These are phyloP conservation scores for Pogonocherus hispidulus DNA, from an alignment of 2,888 invertebrate genomes.

Conservation along the genomic window DNA sequence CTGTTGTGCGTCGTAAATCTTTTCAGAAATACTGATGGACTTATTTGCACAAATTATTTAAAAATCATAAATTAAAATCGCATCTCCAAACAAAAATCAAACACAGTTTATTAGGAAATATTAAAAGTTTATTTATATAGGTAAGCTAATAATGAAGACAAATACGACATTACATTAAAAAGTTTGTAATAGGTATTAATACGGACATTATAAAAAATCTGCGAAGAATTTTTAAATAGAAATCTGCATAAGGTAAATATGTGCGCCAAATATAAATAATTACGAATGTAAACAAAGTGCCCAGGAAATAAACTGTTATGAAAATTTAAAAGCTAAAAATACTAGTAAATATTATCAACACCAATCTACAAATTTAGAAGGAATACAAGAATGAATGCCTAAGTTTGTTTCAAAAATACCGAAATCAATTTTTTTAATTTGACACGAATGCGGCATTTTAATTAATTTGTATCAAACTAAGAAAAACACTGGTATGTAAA, in stretches of 20 bases:
- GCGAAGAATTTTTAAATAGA: background rate
- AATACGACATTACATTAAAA: background rate
- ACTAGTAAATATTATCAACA: background rate
- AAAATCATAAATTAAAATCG: constrained; percentile 4
- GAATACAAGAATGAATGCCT: no score
- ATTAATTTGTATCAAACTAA: no score
- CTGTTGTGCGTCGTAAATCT: background rate
- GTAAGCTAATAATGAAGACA: constrained; percentile 1
- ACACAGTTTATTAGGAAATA: constrained; percentile 11
- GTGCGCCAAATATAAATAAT: background rate
- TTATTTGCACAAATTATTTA: constrained; percentile 15
- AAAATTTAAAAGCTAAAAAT: background rate
- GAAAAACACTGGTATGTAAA: no score
- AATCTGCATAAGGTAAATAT: constrained; percentile 1
- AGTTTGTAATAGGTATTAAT: constrained; percentile 10
- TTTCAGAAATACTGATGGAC: background rate
- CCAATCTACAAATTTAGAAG: no score
- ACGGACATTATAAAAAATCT: background rate
- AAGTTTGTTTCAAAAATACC: no score
- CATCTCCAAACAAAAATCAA: background rate
- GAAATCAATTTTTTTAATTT: no score
- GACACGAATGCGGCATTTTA: no score
- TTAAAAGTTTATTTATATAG: constrained; percentile 3
- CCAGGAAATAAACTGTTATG: background rate
- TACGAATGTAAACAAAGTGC: background rate